phyloP scores from a whole-genome alignment of 2,888 invertebrate species.

The Labia minor region DNA sequence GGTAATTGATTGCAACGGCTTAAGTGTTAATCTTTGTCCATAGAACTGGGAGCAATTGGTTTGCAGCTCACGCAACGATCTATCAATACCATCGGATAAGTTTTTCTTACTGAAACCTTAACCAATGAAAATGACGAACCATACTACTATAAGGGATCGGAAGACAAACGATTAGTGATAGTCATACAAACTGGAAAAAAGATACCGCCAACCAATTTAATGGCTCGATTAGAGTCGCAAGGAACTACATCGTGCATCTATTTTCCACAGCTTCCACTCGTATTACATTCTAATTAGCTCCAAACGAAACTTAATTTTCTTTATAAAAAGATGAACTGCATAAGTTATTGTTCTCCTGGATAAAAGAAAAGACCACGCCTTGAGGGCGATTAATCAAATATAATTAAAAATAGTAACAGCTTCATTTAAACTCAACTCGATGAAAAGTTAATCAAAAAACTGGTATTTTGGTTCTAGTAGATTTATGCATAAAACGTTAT shows the following conservation, averaged over 20 bases:
- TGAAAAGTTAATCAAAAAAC: too few relatives aligned
- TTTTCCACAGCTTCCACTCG: neutral
- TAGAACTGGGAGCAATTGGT: neutral
- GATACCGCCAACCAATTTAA: neutral
- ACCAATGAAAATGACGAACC: neutral
- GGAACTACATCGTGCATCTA: neutral
- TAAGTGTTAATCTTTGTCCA: neutral
- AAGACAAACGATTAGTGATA: neutral
- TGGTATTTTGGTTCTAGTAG: too few relatives aligned
- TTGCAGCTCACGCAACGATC: neutral
- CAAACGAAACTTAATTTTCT: too few relatives aligned
- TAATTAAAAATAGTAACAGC: too few relatives aligned
- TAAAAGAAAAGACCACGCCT: too few relatives aligned
- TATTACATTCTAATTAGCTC: neutral
- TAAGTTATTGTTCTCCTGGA: too few relatives aligned
- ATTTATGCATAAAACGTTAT: too few relatives aligned
- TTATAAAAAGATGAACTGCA: too few relatives aligned
- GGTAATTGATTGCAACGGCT: neutral
- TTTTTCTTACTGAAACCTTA: neutral
- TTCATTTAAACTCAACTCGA: too few relatives aligned
- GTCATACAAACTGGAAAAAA: neutral
- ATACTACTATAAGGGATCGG: neutral
- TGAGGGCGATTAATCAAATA: too few relatives aligned
- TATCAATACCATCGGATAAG: neutral
- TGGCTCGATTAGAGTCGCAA: constrained; percentile 1